Conservation (phyloP, 2,797 vertebrate species). For the Propithecus perrieri region DNA sequence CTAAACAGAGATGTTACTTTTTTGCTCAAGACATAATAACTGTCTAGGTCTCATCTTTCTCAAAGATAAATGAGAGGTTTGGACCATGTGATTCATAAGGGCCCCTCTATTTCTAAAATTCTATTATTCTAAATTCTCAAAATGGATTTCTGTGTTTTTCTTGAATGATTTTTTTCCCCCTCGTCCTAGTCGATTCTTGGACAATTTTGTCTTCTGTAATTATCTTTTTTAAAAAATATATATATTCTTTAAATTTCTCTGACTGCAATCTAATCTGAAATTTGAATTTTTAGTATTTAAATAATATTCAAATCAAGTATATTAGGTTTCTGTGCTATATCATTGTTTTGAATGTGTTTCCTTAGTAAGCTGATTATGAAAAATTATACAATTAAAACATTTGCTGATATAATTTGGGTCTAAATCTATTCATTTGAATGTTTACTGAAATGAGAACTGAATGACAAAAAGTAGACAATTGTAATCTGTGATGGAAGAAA, state of each 20-base stretch:
- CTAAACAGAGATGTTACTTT: background rate
- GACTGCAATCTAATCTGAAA: background rate
- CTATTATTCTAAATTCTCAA: background rate
- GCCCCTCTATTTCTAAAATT: background rate
- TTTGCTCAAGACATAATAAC: slow-evolving; percentile 20
- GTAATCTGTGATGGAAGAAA: slow-evolving; percentile 81
- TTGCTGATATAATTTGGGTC: background rate
- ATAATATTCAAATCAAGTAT: slow-evolving; percentile 9
- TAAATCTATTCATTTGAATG: slow-evolving; percentile 23
- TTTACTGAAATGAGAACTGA: slow-evolving; percentile 46
- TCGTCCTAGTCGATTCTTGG: slow-evolving; percentile 4
- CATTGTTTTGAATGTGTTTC: slow-evolving; percentile 42
- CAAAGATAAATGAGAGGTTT: background rate
- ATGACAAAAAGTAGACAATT: slow-evolving; percentile 68
- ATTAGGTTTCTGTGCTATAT: background rate
- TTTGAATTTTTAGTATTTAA: background rate
- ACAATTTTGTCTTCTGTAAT: slow-evolving; percentile 34
- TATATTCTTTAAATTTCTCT: background rate
- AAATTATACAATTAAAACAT: slow-evolving; percentile 40
- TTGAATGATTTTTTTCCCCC: background rate
- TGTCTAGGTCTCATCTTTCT: background rate
- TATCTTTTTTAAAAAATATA: background rate
- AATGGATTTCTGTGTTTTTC: background rate
- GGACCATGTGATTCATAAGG: background rate
- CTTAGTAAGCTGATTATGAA: slow-evolving; percentile 22